Evolutionary conservation across 2,113 vertebrate genomes (phyloP).

Genomic region (Paramormyrops kingsleyae): DNA sequence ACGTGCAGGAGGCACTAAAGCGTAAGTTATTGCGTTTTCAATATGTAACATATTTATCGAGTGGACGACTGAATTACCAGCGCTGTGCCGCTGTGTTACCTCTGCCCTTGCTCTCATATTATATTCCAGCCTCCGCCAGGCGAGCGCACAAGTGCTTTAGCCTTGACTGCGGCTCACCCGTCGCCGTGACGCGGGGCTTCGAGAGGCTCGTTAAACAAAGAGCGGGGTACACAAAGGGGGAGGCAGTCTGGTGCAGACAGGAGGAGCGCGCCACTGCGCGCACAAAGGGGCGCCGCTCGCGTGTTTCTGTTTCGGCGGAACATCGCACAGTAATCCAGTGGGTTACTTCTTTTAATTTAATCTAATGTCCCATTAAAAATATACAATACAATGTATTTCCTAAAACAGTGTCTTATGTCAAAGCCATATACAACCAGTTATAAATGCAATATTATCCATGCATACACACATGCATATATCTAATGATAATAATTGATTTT

Average conservation of each 20-base stretch:
- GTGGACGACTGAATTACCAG: neutral
- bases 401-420: neutral
- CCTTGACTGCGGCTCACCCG: neutral
- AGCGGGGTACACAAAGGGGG: neutral
- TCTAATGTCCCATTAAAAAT: neutral
- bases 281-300: neutral
- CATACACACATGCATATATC: neutral
- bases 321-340: neutral
- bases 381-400: neutral
- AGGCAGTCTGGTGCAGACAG: neutral
- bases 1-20: neutral
- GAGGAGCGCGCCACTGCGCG: neutral
- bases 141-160: neutral
- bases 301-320: neutral
- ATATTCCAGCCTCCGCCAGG: neutral
- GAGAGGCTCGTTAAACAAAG: neutral
- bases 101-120: neutral
- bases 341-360: neutral
- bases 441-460: neutral
- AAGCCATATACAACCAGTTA: neutral
- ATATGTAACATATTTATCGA: neutral
- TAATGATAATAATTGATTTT: neutral
- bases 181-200: neutral
- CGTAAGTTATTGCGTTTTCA: neutral
- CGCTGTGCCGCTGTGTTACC: neutral